Evolutionary conservation across 2,113 vertebrate species (phyloP).

Genomic region (Barbus barbus): DNA sequence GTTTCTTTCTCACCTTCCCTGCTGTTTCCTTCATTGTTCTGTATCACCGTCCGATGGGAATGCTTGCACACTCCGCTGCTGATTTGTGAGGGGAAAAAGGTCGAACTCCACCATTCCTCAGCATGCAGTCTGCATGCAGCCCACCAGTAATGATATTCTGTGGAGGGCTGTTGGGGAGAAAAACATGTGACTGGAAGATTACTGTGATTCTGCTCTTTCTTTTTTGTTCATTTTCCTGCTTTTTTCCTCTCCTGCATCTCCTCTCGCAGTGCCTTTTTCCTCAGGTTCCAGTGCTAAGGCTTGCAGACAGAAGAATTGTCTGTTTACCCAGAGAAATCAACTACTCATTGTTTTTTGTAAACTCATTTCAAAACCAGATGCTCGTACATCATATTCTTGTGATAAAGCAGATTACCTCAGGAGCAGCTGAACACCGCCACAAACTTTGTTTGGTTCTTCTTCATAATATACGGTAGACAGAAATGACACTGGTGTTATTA

Average conservation of each 20-base stretch:
- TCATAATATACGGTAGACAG: conserved; percentile 30
- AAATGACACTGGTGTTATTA: conserved; percentile 34
- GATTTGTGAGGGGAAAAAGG: conserved; percentile 9
- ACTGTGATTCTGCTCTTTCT: background rate
- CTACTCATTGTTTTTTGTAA: conserved; percentile 73
- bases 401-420: conserved; percentile 78
- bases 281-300: background rate
- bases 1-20: conserved; percentile 58
- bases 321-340: conserved; percentile 75
- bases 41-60: conserved; percentile 7
- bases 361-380: conserved; percentile 78
- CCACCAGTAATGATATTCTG: conserved; percentile 7
- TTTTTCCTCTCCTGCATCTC: background rate
- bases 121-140: conserved; percentile 11
- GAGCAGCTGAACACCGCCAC: conserved; percentile 69
- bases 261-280: background rate
- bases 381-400: conserved; percentile 75
- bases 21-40: conserved; percentile 27
- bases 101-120: background rate
- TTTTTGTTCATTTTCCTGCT: background rate
- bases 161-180: background rate
- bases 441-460: conserved; percentile 71
- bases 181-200: background rate
- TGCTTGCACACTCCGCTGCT: background rate
- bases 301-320: conserved; percentile 74